A percentile compares a stretch with the other conserved stretches of the same genome.
Conservation (phyloP, 2,113 vertebrate species). For the Aspiorhynchus laticeps region DNA sequence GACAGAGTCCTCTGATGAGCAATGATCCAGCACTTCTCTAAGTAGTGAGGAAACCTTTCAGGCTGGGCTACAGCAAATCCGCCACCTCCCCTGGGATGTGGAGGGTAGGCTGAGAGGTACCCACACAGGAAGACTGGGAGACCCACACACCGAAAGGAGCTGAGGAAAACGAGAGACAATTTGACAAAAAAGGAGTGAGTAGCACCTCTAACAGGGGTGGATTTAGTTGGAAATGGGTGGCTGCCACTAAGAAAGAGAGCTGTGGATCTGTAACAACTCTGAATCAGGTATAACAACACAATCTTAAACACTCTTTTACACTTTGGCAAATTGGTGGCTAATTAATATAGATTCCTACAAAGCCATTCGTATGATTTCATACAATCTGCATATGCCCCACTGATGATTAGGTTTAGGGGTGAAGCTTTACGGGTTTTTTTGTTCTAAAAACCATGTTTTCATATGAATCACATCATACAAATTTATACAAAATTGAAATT, state of each 20-base stretch:
- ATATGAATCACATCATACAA: background rate
- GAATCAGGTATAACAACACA: slow-evolving; percentile 59
- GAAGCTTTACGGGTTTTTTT: background rate
- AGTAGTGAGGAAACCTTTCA: slow-evolving; percentile 33
- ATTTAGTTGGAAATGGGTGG: slow-evolving; percentile 24
- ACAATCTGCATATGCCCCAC: background rate
- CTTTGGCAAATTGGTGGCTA: background rate
- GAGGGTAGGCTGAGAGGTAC: slow-evolving; percentile 16
- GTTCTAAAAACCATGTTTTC: background rate
- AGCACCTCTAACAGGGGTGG: slow-evolving; percentile 16
- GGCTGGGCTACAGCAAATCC: background rate
- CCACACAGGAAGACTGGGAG: slow-evolving; percentile 30
- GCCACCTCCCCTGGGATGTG: slow-evolving; percentile 26
- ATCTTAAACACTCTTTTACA: background rate
- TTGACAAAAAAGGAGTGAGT: slow-evolving; percentile 44
- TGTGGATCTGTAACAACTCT: slow-evolving; percentile 18
- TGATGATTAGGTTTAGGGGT: background rate
- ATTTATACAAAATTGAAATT: background rate
- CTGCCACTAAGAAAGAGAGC: slow-evolving; percentile 32
- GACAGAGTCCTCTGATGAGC: slow-evolving; percentile 9
- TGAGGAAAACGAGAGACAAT: slow-evolving; percentile 47
- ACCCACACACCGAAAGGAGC: slow-evolving; percentile 4
- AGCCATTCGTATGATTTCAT: background rate
- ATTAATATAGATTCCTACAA: too few species aligned
- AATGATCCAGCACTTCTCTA: background rate